Conservation (phyloP, 1,140 invertebrate species). For the Trichonephila clavipes region DNA sequence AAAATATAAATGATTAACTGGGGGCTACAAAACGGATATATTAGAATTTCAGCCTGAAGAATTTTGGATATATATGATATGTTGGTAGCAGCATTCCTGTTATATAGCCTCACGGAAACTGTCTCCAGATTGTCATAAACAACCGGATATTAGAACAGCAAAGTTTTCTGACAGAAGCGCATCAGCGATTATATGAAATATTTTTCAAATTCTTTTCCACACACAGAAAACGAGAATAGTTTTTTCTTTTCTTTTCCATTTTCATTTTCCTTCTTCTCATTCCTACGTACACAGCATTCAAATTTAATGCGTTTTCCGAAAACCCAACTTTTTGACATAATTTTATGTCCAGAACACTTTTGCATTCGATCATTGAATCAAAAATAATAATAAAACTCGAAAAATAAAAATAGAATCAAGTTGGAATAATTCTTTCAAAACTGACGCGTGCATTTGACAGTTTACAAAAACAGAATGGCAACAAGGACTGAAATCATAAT, state of each 20-base stretch:
- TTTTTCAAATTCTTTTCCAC: background rate
- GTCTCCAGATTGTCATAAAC: background rate
- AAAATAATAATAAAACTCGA: background rate
- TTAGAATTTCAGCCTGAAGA: no score
- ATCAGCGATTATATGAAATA: background rate
- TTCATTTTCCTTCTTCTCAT: no score
- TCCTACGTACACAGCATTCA: no score
- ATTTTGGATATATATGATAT: background rate
- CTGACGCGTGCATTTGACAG: slow-evolving; percentile 10
- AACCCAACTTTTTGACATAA: background rate
- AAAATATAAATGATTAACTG: no score
- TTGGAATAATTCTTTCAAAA: background rate
- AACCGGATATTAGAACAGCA: background rate
- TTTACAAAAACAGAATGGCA: slow-evolving; percentile 5
- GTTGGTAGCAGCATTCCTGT: background rate
- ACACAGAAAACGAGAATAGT: background rate
- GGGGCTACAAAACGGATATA: no score
- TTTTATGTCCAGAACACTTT: background rate
- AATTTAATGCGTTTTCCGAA: background rate
- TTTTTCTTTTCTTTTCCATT: background rate
- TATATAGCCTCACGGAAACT: background rate
- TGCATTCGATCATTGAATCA: background rate
- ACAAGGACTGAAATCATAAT: slow-evolving; percentile 16
- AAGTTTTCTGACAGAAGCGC: background rate
- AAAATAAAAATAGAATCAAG: background rate